These are phyloP conservation scores for Haemorhous mexicanus DNA, from an alignment of 2,113 vertebrate genomes.

Conservation along the genomic window DNA sequence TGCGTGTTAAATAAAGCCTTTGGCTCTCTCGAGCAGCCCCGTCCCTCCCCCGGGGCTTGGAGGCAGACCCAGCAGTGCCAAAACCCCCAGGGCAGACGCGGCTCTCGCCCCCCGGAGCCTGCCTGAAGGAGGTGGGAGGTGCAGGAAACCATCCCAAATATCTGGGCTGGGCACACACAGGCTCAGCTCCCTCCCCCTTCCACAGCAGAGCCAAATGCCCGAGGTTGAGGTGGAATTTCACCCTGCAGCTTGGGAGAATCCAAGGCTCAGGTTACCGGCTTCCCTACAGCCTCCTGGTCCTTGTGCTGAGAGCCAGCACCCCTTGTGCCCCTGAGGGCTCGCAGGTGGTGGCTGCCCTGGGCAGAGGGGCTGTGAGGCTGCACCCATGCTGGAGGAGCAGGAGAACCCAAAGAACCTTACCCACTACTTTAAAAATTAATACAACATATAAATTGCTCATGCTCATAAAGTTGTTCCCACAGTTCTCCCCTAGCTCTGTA, in stretches of 20 bases:
- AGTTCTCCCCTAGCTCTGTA: not conserved
- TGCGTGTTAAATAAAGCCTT: not conserved
- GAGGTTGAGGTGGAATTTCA: not conserved
- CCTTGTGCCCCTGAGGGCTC: not conserved
- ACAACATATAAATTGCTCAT: not conserved
- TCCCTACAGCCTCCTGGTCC: not conserved
- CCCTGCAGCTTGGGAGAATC: not conserved
- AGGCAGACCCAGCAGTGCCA: not conserved
- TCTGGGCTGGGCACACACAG: not conserved
- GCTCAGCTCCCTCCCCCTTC: not conserved
- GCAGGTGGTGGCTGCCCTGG: not conserved
- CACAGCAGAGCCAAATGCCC: not conserved
- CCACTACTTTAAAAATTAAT: not conserved
- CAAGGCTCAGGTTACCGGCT: not conserved
- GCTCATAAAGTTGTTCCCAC: not conserved
- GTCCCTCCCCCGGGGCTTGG: not conserved
- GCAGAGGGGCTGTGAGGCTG: not conserved
- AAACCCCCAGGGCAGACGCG: not conserved
- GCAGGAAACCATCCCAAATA: not conserved
- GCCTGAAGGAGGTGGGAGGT: not conserved
- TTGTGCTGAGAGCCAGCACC: not conserved
- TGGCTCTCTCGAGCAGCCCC: not conserved
- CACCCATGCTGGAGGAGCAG: accelerated
- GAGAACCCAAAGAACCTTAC: not conserved
- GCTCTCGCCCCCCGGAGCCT: not conserved